Conservation (phyloP, 2,113 vertebrate species). For the Colius striatus region DNA sequence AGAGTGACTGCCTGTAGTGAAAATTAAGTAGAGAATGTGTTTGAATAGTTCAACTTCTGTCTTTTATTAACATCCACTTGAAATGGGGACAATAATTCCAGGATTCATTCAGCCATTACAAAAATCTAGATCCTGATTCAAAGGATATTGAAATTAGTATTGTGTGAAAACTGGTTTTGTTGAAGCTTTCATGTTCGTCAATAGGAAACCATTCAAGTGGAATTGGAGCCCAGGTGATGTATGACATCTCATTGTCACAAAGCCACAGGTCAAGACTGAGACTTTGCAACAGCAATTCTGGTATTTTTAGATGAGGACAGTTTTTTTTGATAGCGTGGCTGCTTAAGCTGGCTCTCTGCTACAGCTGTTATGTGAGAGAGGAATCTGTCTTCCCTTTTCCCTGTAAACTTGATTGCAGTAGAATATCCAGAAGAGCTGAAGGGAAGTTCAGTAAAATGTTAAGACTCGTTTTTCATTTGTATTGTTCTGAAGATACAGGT, state of each 20-base stretch:
- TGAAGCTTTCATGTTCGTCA: neutral
- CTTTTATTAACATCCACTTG: neutral
- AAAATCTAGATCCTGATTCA: neutral
- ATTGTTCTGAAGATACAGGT: neutral
- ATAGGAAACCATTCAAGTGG: neutral
- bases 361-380: neutral
- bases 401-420: neutral
- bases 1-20: neutral
- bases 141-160: neutral
- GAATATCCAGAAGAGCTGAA: neutral
- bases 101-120: neutral
- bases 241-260: neutral
- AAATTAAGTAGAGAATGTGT: neutral
- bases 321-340: neutral
- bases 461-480: neutral
- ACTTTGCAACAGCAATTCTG: neutral
- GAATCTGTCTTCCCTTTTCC: neutral
- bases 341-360: neutral
- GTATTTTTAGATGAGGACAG: neutral
- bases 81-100: neutral
- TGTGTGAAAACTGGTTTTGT: neutral
- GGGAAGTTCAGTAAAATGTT: neutral
- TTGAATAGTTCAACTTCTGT: neutral
- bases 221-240: neutral
- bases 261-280: neutral